Percentiles rank a stretch among this genome's conserved stretches.
Conservation (phyloP, 2,888 invertebrate species). For the Ametastegia equiseti region DNA sequence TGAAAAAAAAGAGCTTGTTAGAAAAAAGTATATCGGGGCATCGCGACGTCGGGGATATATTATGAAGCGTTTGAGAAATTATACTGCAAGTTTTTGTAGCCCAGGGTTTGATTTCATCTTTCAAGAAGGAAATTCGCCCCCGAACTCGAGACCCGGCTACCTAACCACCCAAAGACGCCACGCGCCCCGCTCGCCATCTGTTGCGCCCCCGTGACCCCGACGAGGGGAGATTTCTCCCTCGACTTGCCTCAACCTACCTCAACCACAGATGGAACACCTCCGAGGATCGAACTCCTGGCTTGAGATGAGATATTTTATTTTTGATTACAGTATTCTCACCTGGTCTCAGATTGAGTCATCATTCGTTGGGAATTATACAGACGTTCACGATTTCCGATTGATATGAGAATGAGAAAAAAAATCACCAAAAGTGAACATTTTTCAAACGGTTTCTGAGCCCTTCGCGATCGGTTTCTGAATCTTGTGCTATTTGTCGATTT, state of each 20-base stretch:
- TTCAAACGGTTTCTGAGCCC: no score
- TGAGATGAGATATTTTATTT: not conserved
- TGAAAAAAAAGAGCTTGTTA: not conserved
- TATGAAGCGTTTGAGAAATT: not conserved
- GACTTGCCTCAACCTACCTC: conserved; percentile 16
- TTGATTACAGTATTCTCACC: not conserved
- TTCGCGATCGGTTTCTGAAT: no score
- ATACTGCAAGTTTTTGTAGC: conserved; percentile 8
- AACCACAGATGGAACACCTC: conserved; percentile 22
- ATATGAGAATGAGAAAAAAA: no score
- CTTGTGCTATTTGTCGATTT: no score
- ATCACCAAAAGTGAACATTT: no score
- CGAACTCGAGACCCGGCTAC: not conserved
- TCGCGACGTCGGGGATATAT: not conserved
- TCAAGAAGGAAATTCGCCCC: conserved; percentile 11
- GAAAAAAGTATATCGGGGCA: not conserved
- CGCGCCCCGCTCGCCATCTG: conserved; percentile 67
- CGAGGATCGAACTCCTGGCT: not conserved
- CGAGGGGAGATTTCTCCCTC: conserved; percentile 19
- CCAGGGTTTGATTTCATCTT: conserved; percentile 19
- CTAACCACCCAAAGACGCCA: conserved; percentile 51
- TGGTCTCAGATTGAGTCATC: not conserved
- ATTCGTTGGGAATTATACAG: no score
- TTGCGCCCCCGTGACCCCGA: conserved; percentile 56
- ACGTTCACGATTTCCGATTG: no score